phyloP scores from a whole-genome alignment of 2,113 vertebrate species.

The Crotalus viridis region DNA sequence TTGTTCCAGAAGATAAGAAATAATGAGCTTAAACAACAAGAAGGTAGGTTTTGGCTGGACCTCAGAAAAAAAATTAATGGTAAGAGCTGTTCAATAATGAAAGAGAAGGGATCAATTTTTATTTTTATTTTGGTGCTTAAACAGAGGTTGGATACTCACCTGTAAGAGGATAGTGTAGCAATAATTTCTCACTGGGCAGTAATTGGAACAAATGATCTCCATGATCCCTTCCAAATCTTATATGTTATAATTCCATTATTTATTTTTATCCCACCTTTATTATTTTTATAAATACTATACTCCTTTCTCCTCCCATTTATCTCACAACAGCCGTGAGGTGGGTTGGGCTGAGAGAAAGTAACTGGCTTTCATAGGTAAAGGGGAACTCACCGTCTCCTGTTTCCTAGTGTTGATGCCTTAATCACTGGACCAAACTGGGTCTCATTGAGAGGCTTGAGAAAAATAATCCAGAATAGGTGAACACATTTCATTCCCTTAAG shows the following conservation, averaged over 20 bases:
- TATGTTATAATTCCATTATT: not conserved
- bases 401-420: not conserved
- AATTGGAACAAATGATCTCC: not conserved
- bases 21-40: not conserved
- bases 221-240: not conserved
- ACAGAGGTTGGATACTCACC: not conserved
- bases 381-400: not conserved
- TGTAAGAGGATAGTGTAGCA: not conserved
- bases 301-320: not conserved
- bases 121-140: not conserved
- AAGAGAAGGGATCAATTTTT: not conserved
- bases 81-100: not conserved
- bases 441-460: not conserved
- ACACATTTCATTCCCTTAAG: not conserved
- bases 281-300: not conserved
- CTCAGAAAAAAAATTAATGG: not conserved
- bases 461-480: not conserved
- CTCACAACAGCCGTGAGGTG: not conserved
- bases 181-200: not conserved
- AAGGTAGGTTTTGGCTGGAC: not conserved
- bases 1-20: not conserved
- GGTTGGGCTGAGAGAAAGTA: not conserved
- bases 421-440: not conserved
- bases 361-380: not conserved
- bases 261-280: not conserved